A percentile compares a stretch with the other conserved stretches of the same genome.
These are phyloP conservation scores for Andrena flavipes DNA, from an alignment of 2,888 invertebrate genomes.

Conservation along the genomic window DNA sequence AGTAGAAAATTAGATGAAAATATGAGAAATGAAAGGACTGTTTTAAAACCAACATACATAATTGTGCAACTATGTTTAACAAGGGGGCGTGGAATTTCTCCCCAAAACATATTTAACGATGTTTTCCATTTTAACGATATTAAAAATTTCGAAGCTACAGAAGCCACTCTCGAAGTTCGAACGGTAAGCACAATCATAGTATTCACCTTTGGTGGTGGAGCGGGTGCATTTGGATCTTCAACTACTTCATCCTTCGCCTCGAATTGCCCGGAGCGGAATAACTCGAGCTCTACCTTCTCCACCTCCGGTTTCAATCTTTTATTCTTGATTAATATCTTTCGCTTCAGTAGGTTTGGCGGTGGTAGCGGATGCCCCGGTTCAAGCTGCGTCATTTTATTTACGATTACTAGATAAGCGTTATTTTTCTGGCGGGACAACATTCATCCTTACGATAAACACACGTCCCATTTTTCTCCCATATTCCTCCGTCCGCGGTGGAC, in stretches of 20 bases:
- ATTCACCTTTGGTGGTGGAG: slow-evolving; percentile 78
- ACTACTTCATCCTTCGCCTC: slow-evolving; percentile 86
- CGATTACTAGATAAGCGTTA: slow-evolving; percentile 22
- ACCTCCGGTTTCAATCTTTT: slow-evolving; percentile 89
- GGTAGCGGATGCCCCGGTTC: slow-evolving; percentile 88
- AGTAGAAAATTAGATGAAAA: no score
- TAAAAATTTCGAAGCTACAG: neutral
- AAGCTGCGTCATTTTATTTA: slow-evolving; percentile 80
- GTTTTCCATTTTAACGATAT: neutral
- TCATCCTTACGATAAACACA: no score
- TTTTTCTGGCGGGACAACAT: no score
- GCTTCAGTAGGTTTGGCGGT: slow-evolving; percentile 88
- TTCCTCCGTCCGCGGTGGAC: no score
- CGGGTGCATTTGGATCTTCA: slow-evolving; percentile 85
- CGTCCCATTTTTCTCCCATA: no score
- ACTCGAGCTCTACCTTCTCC: slow-evolving; percentile 87
- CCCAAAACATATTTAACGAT: no score
- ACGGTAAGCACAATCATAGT: neutral
- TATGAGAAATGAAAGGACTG: no score
- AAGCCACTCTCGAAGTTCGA: neutral
- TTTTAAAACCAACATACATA: no score
- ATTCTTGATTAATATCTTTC: slow-evolving; percentile 90
- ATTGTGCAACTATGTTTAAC: no score
- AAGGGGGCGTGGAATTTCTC: no score
- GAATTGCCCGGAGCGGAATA: slow-evolving; percentile 86